Evolutionary conservation across 2,888 invertebrate species (phyloP), one percentile per base, ranked within the genome.

Genomic region (Watsonalla binaria): DNA sequence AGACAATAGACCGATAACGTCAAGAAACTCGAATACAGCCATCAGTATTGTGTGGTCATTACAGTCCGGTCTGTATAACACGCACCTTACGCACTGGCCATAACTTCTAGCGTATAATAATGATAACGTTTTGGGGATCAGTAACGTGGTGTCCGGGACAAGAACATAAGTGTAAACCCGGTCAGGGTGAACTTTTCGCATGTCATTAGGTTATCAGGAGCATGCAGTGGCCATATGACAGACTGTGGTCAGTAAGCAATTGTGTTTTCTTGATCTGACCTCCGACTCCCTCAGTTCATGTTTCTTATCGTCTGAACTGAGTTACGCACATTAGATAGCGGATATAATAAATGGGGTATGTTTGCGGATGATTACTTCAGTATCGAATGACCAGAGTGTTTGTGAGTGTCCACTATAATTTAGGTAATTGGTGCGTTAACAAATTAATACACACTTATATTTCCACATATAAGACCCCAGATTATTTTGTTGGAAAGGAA

Each of bases 331-430:
- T 77, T 78, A 82, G 90, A 90, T 90, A 90, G 79, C 76, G 70
- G 76, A 84, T 82, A 81, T 81, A 88, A 88, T 90, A 90, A 88
- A 89, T 86, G 80, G 82, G 78, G 80, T 82, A 71, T 78, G 79
- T 85, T 86, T 84, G 82, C 83, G 77, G 76, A 84, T 77, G 74
- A 76, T 71, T 77, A 73, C 65, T 75, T 72, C 79, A 86, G 84
- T 89, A 78, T 76, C 73, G 69, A 68, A 70, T 78, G 74, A 77
- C 74, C 71, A 74, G 76, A 76, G 68, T 68, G 73, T 67, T 67
- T 62, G n/a, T n/a, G 68, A 76, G 70, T 74, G 76, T 70, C 65
- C 75, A 68, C 66, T 74, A 61, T 58, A 66, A 62, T 68, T 59
- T 62, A 70, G 63, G 64, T 68, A 71, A 71, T 72, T 70, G 66